These are phyloP conservation scores for human (Homo sapiens) DNA, from an alignment of 2,113 vertebrate genomes.

Conservation along the genomic window GRCh38 chr12:66978001-66978500, in stretches of 20 bases:
- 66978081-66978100: too few relatives aligned
- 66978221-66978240: background rate
- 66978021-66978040: too few relatives aligned
- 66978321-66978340: background rate
- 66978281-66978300: background rate
- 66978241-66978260: background rate
- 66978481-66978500: background rate
- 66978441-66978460: background rate
- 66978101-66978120: too few relatives aligned
- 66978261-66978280: background rate
- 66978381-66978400: background rate
- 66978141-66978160: background rate
- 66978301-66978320: background rate
- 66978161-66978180: slow-evolving; percentile 20
- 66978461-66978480: background rate
- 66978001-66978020: too few relatives aligned
- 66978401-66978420: background rate
- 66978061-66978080: too few relatives aligned
- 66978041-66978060: too few relatives aligned
- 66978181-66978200: background rate
- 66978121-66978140: background rate
- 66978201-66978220: background rate
- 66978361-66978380: background rate
- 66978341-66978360: slow-evolving; percentile 22
- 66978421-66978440: background rate